Percentiles rank a stretch among this genome's conserved stretches.
These are phyloP conservation scores for Lasius platythorax DNA, from an alignment of 2,888 invertebrate species.

Conservation along the genomic window DNA sequence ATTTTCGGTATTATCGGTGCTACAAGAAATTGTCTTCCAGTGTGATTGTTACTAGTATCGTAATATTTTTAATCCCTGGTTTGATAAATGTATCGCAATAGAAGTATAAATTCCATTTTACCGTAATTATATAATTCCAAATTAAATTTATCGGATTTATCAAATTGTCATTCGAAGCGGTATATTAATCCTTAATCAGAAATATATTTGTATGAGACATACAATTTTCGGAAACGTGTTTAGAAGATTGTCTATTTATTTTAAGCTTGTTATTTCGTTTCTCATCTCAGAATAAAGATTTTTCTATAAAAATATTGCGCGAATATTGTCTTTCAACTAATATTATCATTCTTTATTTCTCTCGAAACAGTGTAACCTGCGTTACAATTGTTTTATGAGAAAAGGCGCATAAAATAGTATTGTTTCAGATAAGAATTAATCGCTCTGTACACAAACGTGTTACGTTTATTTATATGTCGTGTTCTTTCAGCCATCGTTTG, in stretches of 20 bases:
- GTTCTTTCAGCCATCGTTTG: slow-evolving; percentile 44
- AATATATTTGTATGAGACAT: not conserved
- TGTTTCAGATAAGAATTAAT: slow-evolving; percentile 39
- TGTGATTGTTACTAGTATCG: not conserved
- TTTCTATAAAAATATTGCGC: not conserved
- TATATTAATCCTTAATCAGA: slow-evolving; percentile 17
- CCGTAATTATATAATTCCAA: not conserved
- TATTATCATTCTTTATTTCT: not conserved
- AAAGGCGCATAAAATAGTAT: slow-evolving; percentile 1
- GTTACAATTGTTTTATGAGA: not conserved
- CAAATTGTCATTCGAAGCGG: not conserved
- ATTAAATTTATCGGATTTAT: slow-evolving; percentile 24
- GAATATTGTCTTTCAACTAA: not conserved
- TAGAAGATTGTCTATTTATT: not conserved
- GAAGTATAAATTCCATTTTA: slow-evolving; percentile 8
- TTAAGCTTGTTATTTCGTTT: not conserved
- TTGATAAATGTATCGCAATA: not conserved
- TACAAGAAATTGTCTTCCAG: slow-evolving; percentile 8
- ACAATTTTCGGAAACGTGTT: not conserved
- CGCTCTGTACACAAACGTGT: not conserved
- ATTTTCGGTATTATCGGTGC: slow-evolving; percentile 28
- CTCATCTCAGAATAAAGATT: not conserved
- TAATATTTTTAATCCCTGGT: slow-evolving; percentile 15
- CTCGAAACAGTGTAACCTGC: not conserved
- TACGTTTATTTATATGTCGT: slow-evolving; percentile 43